phyloP scores from a whole-genome alignment of 2,113 vertebrate genomes.

The Brachypteracias leptosomus region DNA sequence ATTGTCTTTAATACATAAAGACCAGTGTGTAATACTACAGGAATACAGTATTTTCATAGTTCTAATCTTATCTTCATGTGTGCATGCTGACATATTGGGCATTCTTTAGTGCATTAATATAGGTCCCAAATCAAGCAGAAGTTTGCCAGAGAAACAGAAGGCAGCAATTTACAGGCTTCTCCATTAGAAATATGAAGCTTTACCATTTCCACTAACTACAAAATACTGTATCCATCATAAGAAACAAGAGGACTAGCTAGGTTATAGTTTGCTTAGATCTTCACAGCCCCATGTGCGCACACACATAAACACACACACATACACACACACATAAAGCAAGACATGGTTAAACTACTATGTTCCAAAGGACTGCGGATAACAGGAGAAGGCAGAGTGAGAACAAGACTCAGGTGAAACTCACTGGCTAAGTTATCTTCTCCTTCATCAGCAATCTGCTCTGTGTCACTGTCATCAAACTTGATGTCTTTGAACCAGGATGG shows the following conservation, averaged over 20 bases:
- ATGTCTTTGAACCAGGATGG: constrained; percentile 99
- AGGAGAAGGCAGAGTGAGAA: neutral
- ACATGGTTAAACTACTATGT: neutral
- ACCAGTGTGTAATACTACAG: constrained; percentile 75
- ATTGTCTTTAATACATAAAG: constrained; percentile 76
- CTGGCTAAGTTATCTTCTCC: constrained; percentile 88
- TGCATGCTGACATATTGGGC: neutral
- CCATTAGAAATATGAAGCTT: constrained; percentile 1
- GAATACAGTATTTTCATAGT: constrained; percentile 72
- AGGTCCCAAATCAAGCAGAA: neutral
- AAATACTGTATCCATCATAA: constrained; percentile 62
- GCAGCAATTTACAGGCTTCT: neutral
- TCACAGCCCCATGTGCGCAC: neutral
- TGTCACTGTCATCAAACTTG: constrained; percentile 98
- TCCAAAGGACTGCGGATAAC: neutral
- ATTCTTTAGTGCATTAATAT: neutral
- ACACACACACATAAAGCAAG: constrained; percentile 26
- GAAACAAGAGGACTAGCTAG: neutral
- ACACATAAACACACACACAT: neutral
- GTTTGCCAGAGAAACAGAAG: constrained; percentile 2
- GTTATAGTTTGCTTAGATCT: constrained; percentile 7
- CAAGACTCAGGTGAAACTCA: constrained; percentile 70
- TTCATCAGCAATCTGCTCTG: constrained; percentile 92
- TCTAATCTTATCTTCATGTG: neutral
- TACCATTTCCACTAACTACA: neutral